A percentile compares a stretch with the other conserved stretches of the same genome.
Conservation (phyloP, 1,140 invertebrate genomes). For the Pseudomyrmex cubaensis region DNA sequence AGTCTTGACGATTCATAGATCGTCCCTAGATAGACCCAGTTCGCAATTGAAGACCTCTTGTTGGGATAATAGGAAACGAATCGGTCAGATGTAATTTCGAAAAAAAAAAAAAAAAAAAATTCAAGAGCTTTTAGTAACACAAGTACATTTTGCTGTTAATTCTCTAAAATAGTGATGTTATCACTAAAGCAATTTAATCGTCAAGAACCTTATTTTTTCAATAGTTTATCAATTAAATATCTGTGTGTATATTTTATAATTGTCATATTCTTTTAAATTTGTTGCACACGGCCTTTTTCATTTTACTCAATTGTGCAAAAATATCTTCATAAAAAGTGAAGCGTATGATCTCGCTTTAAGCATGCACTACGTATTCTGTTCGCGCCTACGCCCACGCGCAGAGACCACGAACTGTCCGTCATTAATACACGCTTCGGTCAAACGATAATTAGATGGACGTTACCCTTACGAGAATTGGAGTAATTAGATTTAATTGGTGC, state of each 20-base stretch:
- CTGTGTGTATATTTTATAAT: too few relatives aligned
- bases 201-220: too few relatives aligned
- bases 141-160: too few relatives aligned
- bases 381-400: slow-evolving; percentile 11
- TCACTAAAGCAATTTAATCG: too few relatives aligned
- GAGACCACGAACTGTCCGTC: slow-evolving; percentile 56
- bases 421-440: slow-evolving; percentile 81
- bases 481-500: slow-evolving; percentile 83
- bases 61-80: background rate
- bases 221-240: too few relatives aligned
- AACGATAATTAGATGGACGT: slow-evolving; percentile 83
- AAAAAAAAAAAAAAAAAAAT: too few relatives aligned
- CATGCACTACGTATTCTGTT: slow-evolving; percentile 41
- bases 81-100: too few relatives aligned
- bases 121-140: too few relatives aligned
- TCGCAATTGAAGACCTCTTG: background rate
- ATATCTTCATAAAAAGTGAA: background rate
- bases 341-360: slow-evolving; percentile 45
- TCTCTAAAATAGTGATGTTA: too few relatives aligned
- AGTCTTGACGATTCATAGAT: slow-evolving; percentile 17
- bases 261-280: background rate
- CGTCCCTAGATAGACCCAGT: slow-evolving; percentile 24
- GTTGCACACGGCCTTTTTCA: background rate
- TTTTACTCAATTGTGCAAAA: background rate
- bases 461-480: slow-evolving; percentile 81